Conservation (phyloP, 2,888 invertebrate genomes). For the Cacoxenus indagator region DNA sequence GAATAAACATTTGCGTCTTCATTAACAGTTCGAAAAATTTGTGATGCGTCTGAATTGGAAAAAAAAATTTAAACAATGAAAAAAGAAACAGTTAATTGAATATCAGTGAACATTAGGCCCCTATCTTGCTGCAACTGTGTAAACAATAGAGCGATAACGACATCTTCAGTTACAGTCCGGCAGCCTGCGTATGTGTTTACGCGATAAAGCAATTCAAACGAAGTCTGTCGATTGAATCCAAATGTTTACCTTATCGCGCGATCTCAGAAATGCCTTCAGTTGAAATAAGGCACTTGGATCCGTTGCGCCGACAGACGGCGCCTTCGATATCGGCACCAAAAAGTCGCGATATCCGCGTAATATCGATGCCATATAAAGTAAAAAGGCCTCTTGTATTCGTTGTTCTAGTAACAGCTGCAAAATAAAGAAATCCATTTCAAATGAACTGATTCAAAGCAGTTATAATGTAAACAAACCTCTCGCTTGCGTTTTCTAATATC, state of each 20-base stretch:
- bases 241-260: conserved; percentile 86
- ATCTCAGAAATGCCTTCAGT: conserved; percentile 88
- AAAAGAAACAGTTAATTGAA: background rate
- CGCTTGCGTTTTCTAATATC: conserved; percentile 86
- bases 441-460: background rate
- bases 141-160: conserved; percentile 24
- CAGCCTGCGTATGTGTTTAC: too few relatives aligned
- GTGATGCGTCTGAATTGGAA: conserved; percentile 75
- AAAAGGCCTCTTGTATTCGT: conserved; percentile 96
- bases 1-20: conserved; percentile 97
- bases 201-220: too few relatives aligned
- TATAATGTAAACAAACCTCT: conserved; percentile 72
- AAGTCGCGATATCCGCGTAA: conserved; percentile 90
- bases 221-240: background rate
- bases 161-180: too few relatives aligned
- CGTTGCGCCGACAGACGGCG: conserved; percentile 93
- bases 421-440: background rate
- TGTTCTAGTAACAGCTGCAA: conserved; percentile 85
- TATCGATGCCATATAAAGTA: conserved; percentile 94
- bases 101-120: background rate
- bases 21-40: conserved; percentile 91
- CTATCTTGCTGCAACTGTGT: too few relatives aligned
- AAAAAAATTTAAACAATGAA: background rate
- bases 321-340: conserved; percentile 92
- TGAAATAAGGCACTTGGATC: conserved; percentile 97